These are phyloP conservation scores for Ariopsis seemanni DNA, from an alignment of 2,113 vertebrate genomes.

Conservation along the genomic window DNA sequence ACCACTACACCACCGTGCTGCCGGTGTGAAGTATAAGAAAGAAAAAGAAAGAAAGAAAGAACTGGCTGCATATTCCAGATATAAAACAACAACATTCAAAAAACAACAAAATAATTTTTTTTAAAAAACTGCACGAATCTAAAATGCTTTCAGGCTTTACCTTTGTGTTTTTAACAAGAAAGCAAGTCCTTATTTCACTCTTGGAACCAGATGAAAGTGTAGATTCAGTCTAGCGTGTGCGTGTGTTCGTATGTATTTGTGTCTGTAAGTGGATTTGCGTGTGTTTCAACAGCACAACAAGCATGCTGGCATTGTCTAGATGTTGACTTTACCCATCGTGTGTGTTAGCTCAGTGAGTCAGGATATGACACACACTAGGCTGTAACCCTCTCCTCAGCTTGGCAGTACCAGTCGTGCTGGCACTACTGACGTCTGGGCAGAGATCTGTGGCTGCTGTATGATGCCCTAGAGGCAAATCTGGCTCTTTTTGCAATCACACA, in stretches of 20 bases:
- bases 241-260: not conserved
- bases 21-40: too few species aligned
- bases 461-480: slow-evolving; percentile 37
- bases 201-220: slow-evolving; percentile 20
- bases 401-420: slow-evolving; percentile 21
- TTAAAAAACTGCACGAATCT: not conserved
- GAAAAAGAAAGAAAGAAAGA: not conserved
- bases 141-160: not conserved
- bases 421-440: slow-evolving; percentile 13
- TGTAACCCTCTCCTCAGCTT: slow-evolving; percentile 26
- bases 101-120: not conserved
- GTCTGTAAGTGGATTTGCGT: slow-evolving; percentile 5
- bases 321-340: slow-evolving; percentile 37
- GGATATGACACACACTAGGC: slow-evolving; percentile 37
- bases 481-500: slow-evolving; percentile 15
- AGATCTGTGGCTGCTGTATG: slow-evolving; percentile 21
- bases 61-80: not conserved
- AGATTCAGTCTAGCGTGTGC: not conserved
- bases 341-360: slow-evolving; percentile 40
- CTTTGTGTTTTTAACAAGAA: not conserved
- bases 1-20: too few species aligned
- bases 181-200: not conserved
- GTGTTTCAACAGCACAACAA: slow-evolving; percentile 17
- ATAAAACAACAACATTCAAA: not conserved
- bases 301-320: slow-evolving; percentile 26